Evolutionary conservation across 2,113 vertebrate genomes (phyloP).

Genomic region (Nycticryphes semicollaris): DNA sequence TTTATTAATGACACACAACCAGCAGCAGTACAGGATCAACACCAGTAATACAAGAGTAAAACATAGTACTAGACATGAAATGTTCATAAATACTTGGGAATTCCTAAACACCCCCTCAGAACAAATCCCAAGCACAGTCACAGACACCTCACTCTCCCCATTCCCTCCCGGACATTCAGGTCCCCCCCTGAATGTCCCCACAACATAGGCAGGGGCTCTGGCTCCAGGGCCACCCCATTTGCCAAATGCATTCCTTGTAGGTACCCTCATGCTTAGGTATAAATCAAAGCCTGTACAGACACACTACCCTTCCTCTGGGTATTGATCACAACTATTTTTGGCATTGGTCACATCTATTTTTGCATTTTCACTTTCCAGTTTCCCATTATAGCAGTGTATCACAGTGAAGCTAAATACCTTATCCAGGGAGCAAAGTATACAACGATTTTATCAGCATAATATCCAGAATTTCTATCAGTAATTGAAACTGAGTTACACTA

Average conservation of each 20-base stretch:
- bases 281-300: not conserved
- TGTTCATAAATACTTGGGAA: not conserved
- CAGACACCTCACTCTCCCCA: not conserved
- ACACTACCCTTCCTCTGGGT: too few relatives aligned
- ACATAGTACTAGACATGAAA: not conserved
- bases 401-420: not conserved
- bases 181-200: too few relatives aligned
- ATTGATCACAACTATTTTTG: not conserved
- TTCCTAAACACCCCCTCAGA: too few relatives aligned
- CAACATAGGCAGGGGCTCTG: not conserved
- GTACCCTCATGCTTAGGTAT: not conserved
- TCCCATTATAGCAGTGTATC: not conserved
- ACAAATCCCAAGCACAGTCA: not conserved
- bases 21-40: not conserved
- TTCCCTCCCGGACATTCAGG: rapidly evolving
- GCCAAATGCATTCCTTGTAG: too few relatives aligned
- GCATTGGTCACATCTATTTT: not conserved
- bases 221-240: not conserved
- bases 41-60: not conserved
- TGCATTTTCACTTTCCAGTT: not conserved
- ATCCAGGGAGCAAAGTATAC: not conserved
- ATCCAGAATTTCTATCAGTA: not conserved
- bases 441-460: not conserved
- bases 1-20: not conserved
- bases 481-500: slow-evolving; percentile 19